Conservation (phyloP, 2,113 vertebrate species). For the Salvelinus sp. region DNA sequence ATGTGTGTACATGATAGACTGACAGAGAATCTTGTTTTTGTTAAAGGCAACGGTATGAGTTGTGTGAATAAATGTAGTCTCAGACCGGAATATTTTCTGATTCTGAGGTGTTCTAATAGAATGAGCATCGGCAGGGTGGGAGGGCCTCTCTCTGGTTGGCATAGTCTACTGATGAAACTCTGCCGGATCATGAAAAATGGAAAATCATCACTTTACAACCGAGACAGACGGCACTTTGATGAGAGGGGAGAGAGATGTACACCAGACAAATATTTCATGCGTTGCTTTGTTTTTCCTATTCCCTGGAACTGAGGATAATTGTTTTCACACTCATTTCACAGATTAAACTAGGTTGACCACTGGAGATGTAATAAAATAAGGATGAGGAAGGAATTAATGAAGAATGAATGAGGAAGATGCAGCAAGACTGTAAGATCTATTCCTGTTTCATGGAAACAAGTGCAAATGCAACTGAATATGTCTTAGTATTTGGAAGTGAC, state of each 20-base stretch:
- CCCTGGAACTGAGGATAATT: background rate
- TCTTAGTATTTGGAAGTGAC: no score
- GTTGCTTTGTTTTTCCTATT: background rate
- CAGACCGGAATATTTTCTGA: constrained; percentile 38
- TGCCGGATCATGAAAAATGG: constrained; percentile 13
- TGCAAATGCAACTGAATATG: no score
- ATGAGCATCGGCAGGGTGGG: constrained; percentile 44
- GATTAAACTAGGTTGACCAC: constrained; percentile 4
- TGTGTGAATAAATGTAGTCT: constrained; percentile 38
- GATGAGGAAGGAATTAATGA: background rate
- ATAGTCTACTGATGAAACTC: constrained; percentile 6
- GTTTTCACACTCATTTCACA: constrained; percentile 19
- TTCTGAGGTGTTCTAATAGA: constrained; percentile 40
- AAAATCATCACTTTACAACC: constrained; percentile 26
- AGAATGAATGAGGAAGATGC: background rate
- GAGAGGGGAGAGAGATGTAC: constrained; percentile 5
- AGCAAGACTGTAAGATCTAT: background rate
- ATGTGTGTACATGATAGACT: constrained; percentile 15
- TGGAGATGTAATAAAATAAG: background rate
- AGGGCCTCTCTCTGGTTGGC: constrained; percentile 2
- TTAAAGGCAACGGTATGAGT: constrained; percentile 28
- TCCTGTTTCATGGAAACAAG: background rate
- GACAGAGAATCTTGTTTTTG: constrained; percentile 24
- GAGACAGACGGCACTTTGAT: constrained; percentile 16
- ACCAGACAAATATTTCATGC: constrained; percentile 1